Conservation (phyloP, 2,888 invertebrate genomes). For the Eupeodes luniger region DNA sequence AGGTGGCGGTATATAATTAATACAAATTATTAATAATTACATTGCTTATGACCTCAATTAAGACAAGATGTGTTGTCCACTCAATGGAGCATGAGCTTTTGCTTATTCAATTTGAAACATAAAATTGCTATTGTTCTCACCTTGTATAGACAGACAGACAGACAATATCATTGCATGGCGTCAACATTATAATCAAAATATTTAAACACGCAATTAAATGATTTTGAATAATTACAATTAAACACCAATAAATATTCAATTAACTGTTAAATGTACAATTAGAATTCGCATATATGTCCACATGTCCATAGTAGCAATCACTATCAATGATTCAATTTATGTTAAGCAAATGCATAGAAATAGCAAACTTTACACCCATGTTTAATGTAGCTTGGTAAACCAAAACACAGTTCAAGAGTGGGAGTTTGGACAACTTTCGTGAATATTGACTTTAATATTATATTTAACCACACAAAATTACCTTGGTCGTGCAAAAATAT, state of each 20-base stretch:
- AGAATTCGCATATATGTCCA: not conserved
- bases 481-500: constrained; percentile 24
- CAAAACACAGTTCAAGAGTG: constrained; percentile 22
- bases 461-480: constrained; percentile 21
- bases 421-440: constrained; percentile 55
- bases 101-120: not conserved
- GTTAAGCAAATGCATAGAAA: constrained; percentile 45
- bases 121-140: constrained; percentile 12
- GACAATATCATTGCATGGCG: constrained; percentile 26
- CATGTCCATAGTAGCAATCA: not conserved
- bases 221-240: constrained; percentile 50
- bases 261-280: constrained; percentile 33
- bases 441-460: constrained; percentile 44
- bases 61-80: too few species aligned
- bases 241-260: constrained; percentile 57
- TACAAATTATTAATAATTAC: too few species aligned
- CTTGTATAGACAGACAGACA: not conserved
- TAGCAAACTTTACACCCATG: constrained; percentile 8
- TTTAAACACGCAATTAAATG: constrained; percentile 51
- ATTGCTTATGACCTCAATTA: too few species aligned
- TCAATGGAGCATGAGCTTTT: too few species aligned
- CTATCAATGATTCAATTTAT: constrained; percentile 48
- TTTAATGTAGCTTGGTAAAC: not conserved
- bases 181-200: constrained; percentile 57
- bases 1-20: too few species aligned